Conservation (phyloP, 2,888 invertebrate species). For the Hydrotaea diabolus region DNA sequence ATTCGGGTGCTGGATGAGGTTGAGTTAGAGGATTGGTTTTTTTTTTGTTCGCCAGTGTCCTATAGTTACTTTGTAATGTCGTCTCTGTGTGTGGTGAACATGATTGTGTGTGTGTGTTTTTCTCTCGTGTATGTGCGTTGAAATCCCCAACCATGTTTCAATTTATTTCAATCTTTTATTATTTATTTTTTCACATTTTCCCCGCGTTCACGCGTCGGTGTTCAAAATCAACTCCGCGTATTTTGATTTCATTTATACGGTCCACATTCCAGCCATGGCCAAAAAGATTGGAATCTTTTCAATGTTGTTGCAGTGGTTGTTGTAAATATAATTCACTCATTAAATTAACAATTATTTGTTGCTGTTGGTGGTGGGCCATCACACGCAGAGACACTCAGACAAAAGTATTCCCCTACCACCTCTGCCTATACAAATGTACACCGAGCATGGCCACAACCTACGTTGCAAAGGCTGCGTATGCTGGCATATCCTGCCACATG, state of each 20-base stretch:
- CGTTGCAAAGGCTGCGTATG: too few relatives aligned
- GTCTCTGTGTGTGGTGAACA: too few relatives aligned
- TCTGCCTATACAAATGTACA: not conserved
- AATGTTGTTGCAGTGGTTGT: not conserved
- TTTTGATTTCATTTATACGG: slow-evolving; percentile 1
- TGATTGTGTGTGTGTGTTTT: too few relatives aligned
- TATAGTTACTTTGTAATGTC: too few relatives aligned
- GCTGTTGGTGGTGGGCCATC: not conserved
- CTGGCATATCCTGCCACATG: not conserved
- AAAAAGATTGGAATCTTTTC: too few relatives aligned
- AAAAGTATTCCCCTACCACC: not conserved
- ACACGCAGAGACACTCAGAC: not conserved
- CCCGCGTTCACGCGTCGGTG: not conserved
- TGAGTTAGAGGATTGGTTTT: too few relatives aligned
- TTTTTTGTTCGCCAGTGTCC: too few relatives aligned
- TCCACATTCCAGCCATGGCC: not conserved
- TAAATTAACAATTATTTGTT: slow-evolving; percentile 60
- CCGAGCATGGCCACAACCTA: too few relatives aligned
- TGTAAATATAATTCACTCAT: slow-evolving; percentile 50
- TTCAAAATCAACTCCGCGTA: not conserved
- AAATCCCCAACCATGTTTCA: not conserved
- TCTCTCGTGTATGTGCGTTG: too few relatives aligned
- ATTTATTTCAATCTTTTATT: slow-evolving; percentile 17
- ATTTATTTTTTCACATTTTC: not conserved
- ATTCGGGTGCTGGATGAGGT: too few relatives aligned